Evolutionary conservation across 30 jellyfish, hydroid and myxozoan species (phyloP).

Genomic region (Aurelia sp.): DNA sequence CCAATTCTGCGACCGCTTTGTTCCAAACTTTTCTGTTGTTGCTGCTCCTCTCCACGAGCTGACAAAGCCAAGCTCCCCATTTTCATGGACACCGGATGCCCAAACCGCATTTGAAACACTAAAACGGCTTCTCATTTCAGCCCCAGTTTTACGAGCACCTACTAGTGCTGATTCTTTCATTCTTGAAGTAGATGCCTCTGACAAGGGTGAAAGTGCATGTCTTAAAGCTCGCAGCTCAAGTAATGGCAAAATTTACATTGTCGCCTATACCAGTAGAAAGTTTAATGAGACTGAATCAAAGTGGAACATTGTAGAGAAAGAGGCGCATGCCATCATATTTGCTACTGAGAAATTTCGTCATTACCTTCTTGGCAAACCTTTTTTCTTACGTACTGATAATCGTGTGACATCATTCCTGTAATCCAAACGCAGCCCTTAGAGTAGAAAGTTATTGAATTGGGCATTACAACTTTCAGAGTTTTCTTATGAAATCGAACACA

Average conservation of each 20-base stretch:
- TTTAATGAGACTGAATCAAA: conserved; percentile 8
- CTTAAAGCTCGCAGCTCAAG: conserved; percentile 36
- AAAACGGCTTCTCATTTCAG: conserved; percentile 7
- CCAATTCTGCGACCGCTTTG: background rate
- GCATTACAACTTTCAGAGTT: background rate
- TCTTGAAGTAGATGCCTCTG: conserved; percentile 33
- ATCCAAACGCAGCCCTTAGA: conserved; percentile 30
- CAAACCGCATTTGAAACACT: conserved; percentile 17
- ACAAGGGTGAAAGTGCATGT: conserved; percentile 37
- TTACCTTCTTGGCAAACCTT: conserved; percentile 33
- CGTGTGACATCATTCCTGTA: conserved; percentile 40
- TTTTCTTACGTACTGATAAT: conserved; percentile 50
- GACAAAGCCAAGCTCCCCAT: conserved; percentile 17
- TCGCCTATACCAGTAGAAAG: conserved; percentile 11
- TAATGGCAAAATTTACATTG: conserved; percentile 24
- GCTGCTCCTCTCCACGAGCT: conserved; percentile 36
- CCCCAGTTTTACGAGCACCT: conserved; percentile 59
- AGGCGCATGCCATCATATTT: background rate
- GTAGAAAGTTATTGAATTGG: conserved; percentile 9
- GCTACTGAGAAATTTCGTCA: conserved; percentile 42
- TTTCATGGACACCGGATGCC: conserved; percentile 22
- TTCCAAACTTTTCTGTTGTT: conserved; percentile 14
- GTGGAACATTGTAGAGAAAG: background rate
- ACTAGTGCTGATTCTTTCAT: conserved; percentile 35
- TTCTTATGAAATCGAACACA: conserved; percentile 19